Conservation (phyloP, 1,140 invertebrate genomes). For the Platyscapa corneri region DNA sequence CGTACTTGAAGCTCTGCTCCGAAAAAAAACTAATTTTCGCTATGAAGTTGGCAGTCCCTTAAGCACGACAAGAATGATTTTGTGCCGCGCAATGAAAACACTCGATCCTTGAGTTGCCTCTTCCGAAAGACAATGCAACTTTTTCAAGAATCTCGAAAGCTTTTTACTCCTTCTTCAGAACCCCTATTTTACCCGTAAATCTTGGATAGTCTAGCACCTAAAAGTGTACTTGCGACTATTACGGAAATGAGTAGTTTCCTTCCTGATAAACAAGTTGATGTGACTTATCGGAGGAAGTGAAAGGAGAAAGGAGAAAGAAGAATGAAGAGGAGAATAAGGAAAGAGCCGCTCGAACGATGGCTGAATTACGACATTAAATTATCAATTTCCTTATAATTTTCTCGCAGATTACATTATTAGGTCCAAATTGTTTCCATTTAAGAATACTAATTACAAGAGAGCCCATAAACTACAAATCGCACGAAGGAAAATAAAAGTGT, state of each 20-base stretch:
- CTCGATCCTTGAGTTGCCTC: background rate
- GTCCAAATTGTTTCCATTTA: background rate
- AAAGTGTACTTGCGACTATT: background rate
- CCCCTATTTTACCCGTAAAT: constrained; percentile 7
- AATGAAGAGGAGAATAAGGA: background rate
- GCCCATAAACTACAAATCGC: background rate
- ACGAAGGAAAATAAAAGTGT: background rate
- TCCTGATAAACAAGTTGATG: constrained; percentile 24
- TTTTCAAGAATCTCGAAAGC: background rate
- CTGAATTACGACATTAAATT: constrained; percentile 14
- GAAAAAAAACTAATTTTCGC: background rate
- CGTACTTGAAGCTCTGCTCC: background rate
- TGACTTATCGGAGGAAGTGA: background rate
- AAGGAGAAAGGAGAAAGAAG: background rate
- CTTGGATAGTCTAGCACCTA: background rate
- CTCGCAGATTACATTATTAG: background rate
- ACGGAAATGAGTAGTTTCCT: background rate
- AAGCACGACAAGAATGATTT: background rate
- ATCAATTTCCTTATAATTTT: background rate
- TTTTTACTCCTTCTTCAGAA: background rate
- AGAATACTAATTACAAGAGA: background rate
- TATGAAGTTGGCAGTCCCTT: background rate
- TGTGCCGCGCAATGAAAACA: background rate
- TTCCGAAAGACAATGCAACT: background rate
- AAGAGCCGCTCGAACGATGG: background rate